phyloP scores from a whole-genome alignment of 2,797 vertebrate species.

The Sebastes elongatus region DNA sequence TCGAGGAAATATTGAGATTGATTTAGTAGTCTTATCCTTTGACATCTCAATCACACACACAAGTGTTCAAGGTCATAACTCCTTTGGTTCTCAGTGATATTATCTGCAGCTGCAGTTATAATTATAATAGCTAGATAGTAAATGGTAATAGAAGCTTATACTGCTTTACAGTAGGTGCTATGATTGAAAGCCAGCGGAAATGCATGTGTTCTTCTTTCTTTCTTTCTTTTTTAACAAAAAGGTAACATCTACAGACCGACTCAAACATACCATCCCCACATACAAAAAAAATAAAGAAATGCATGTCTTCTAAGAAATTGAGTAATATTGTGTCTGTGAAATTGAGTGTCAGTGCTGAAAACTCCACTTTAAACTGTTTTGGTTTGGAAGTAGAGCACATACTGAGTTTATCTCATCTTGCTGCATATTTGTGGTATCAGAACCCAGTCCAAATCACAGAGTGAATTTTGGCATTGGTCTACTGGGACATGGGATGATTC shows the following conservation, averaged over 20 bases:
- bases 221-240: too few relatives aligned
- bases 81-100: neutral
- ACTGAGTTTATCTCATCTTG: neutral
- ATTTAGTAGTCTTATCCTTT: slow-evolving; percentile 34
- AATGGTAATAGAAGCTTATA: neutral
- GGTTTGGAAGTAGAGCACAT: neutral
- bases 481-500: neutral
- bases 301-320: neutral
- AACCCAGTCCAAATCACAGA: neutral
- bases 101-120: slow-evolving; percentile 1
- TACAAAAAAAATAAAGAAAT: neutral
- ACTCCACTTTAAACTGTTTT: neutral
- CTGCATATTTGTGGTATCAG: neutral
- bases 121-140: neutral
- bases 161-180: neutral
- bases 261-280: too few relatives aligned
- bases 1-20: slow-evolving; percentile 55
- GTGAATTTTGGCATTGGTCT: neutral
- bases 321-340: neutral
- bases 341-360: neutral
- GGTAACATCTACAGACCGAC: too few relatives aligned
- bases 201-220: neutral
- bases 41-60: slow-evolving; percentile 52
- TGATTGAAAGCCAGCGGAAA: neutral
- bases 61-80: slow-evolving; percentile 53